phyloP scores from a whole-genome alignment of 2,113 vertebrate genomes.

The Xenus cinereus region DNA sequence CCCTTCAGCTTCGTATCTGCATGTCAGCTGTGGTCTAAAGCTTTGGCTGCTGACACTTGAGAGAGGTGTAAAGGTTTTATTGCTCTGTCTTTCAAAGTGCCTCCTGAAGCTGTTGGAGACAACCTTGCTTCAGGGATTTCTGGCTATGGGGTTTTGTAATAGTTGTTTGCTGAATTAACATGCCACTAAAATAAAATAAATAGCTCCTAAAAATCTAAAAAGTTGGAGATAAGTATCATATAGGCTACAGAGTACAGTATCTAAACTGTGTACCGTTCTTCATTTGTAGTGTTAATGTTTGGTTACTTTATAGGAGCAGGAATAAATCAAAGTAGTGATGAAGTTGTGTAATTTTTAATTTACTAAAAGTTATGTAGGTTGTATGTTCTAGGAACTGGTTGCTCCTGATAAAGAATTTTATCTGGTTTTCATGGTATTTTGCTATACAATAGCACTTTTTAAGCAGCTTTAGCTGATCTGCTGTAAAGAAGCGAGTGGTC shows the following conservation, averaged over 20 bases:
- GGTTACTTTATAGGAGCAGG: neutral
- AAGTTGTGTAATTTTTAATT: neutral
- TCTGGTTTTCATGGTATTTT: neutral
- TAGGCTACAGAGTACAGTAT: too few species aligned
- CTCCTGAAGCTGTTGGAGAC: neutral
- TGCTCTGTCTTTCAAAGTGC: neutral
- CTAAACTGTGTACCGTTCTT: neutral
- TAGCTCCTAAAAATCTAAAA: neutral
- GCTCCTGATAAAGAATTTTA: neutral
- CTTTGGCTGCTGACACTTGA: neutral
- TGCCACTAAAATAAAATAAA: neutral
- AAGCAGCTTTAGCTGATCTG: neutral
- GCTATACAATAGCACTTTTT: neutral
- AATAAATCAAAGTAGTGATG: neutral
- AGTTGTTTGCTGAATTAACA: neutral
- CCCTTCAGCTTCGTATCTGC: fast-evolving
- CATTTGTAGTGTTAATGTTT: neutral
- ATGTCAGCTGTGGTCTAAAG: neutral
- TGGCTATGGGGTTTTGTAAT: neutral
- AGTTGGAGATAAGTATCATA: neutral
- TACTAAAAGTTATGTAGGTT: neutral
- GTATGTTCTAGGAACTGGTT: neutral
- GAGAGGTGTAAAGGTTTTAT: neutral
- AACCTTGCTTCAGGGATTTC: neutral
- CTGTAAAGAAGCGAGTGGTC: neutral